phyloP scores from a whole-genome alignment of 2,888 invertebrate genomes.

The Microplitis manilae region DNA sequence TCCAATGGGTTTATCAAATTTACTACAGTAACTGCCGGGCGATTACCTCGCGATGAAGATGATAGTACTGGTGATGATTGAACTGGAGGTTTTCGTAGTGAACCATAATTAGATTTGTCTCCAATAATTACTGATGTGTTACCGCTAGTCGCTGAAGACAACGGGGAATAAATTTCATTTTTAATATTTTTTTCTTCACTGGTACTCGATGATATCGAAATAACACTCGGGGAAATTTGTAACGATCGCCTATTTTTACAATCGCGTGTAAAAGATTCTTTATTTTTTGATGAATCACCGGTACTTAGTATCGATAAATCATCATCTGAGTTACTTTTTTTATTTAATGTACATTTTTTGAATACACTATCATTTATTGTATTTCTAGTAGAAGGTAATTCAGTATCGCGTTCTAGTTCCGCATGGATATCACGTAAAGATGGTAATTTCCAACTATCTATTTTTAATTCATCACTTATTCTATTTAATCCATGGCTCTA shows the following conservation, averaged over 20 bases:
- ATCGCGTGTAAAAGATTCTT: constrained; percentile 76
- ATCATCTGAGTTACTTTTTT: constrained; percentile 73
- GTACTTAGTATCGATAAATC: constrained; percentile 65
- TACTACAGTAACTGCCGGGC: constrained; percentile 37
- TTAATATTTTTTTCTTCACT: constrained; percentile 36
- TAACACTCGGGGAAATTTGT: constrained; percentile 73
- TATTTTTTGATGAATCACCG: constrained; percentile 7
- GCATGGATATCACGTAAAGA: neutral
- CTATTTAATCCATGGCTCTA: neutral
- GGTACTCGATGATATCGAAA: neutral
- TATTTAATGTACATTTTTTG: constrained; percentile 45
- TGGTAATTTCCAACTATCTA: neutral
- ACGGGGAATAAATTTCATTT: constrained; percentile 16
- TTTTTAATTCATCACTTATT: neutral
- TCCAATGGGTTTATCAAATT: constrained; percentile 35
- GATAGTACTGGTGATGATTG: neutral
- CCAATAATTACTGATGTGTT: constrained; percentile 16
- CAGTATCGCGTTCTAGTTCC: neutral
- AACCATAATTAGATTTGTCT: constrained; percentile 20
- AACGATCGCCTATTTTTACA: constrained; percentile 79
- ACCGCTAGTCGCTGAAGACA: neutral
- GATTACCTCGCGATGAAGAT: constrained; percentile 1
- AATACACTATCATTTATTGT: neutral
- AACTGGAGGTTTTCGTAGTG: constrained; percentile 15
- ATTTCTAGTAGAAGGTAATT: neutral